Evolutionary conservation across 2,797 vertebrate species (phyloP), one percentile per base, ranked within the genome.

Genomic region (Odontamblyopus rebecca): DNA sequence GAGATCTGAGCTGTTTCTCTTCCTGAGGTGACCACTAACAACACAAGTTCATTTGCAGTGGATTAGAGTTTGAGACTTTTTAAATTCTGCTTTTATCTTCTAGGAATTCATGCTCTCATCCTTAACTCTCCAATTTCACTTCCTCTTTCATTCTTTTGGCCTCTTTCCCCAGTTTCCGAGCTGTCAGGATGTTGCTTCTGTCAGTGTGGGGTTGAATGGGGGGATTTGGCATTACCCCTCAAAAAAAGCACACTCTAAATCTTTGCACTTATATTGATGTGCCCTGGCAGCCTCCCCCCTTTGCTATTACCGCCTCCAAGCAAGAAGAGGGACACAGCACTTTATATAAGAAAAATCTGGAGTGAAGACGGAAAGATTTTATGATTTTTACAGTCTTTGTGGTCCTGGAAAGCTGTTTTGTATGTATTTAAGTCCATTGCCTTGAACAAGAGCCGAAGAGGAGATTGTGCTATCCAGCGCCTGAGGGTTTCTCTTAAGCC

Each of bases 381-480:
- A 75, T 84, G 87, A 90, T 91, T 90, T 89, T 87, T 88, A 86
- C 78, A 82, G 82, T 87, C 87, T 91, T 90, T 91, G 85, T 89
- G 86, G 81, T 85, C 84, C 82, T 89, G 85, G 90, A 90, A 89
- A 82, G 83, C 85, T 86, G 84, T 88, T 85, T 61, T 83, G 73
- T 87, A 61, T 85, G 74, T 81, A 71, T 86, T 82, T 88, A 90
- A 89, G 89, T 89, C 91, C 80, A 87, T 84, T 88, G 85, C 85
- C 68, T 68, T 83, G 79, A 88, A 90, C 83, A 89, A 91, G 83
- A 89, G 85, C 61, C n/a, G 61, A 65, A 84, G 78, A 84, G 76
- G 77, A 90, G 87, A 88, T 86, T 88, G 88, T 86, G 86, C 84
- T 85, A 88, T 91, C 89, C 87, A 85, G 70, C 72, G 91, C 91